Conservation (phyloP, 2,888 invertebrate genomes). For the Protophormia terraenovae region DNA sequence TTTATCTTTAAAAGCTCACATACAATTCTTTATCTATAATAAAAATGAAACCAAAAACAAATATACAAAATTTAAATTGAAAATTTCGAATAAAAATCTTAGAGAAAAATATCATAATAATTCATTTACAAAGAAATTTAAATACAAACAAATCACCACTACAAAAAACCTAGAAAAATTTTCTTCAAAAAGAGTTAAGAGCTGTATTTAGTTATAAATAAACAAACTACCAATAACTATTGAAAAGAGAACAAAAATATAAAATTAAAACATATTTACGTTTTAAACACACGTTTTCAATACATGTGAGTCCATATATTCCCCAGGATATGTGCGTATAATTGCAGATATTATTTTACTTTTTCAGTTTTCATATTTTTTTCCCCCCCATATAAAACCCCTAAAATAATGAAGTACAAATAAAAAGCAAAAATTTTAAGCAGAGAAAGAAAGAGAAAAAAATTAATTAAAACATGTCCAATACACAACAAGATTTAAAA, state of each 20-base stretch:
- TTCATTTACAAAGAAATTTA: no score
- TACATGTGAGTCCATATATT: neutral
- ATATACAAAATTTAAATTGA: no score
- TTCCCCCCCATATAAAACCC: neutral
- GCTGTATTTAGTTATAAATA: no score
- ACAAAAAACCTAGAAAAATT: no score
- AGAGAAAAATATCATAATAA: no score
- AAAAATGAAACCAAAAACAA: no score
- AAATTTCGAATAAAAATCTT: no score
- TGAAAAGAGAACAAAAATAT: neutral
- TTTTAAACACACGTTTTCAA: neutral
- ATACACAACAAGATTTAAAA: conserved; percentile 34
- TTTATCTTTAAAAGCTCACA: no score
- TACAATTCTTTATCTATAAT: no score
- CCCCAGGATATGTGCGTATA: neutral
- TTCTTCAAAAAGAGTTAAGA: no score
- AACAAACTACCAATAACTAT: neutral
- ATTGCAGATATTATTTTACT: neutral
- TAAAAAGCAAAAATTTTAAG: neutral
- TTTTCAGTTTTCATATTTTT: neutral
- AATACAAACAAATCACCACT: no score
- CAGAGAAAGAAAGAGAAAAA: conserved; percentile 26
- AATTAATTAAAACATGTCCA: conserved; percentile 69
- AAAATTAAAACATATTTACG: neutral
- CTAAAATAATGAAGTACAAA: neutral